A percentile compares a stretch with the other conserved stretches of the same genome.
phyloP scores from a whole-genome alignment of 2,797 vertebrate genomes.

The Uromys caudimaculatus region DNA sequence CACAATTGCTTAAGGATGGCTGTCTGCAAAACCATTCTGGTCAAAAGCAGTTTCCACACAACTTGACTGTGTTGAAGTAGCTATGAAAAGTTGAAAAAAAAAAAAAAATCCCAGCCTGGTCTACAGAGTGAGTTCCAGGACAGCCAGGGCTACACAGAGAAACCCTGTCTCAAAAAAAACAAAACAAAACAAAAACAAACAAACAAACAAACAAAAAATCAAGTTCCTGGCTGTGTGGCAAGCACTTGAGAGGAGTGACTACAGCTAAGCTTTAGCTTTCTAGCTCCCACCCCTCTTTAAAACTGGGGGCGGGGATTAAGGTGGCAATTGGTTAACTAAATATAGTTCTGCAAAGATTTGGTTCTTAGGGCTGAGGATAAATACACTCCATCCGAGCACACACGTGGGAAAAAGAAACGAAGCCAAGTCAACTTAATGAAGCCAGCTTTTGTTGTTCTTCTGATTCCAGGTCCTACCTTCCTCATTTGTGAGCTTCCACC shows the following conservation, averaged over 20 bases:
- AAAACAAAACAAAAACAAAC: no score
- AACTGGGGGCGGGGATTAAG: not conserved
- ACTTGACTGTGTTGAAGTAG: not conserved
- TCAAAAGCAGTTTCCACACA: conserved; percentile 12
- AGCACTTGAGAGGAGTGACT: not conserved
- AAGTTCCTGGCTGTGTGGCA: not conserved
- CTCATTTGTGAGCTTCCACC: not conserved
- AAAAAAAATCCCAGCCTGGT: not conserved
- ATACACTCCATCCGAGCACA: not conserved
- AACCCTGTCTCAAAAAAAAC: no score
- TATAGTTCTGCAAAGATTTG: not conserved
- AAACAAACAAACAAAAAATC: no score
- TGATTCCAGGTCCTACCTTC: not conserved
- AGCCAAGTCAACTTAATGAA: not conserved
- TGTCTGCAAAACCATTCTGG: not conserved
- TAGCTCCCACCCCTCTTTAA: not conserved
- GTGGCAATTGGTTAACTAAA: not conserved
- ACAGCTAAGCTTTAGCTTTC: not conserved
- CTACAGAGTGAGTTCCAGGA: no score
- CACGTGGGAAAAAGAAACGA: not conserved
- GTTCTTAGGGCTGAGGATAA: not conserved
- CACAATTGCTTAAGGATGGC: not conserved
- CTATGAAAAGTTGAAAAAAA: not conserved
- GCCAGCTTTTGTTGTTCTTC: not conserved
- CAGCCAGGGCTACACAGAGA: no score